A percentile compares a stretch with the other conserved stretches of the same genome.
phyloP scores from a whole-genome alignment of 2,888 invertebrate species.

The Lepidocyrtoides sp. region DNA sequence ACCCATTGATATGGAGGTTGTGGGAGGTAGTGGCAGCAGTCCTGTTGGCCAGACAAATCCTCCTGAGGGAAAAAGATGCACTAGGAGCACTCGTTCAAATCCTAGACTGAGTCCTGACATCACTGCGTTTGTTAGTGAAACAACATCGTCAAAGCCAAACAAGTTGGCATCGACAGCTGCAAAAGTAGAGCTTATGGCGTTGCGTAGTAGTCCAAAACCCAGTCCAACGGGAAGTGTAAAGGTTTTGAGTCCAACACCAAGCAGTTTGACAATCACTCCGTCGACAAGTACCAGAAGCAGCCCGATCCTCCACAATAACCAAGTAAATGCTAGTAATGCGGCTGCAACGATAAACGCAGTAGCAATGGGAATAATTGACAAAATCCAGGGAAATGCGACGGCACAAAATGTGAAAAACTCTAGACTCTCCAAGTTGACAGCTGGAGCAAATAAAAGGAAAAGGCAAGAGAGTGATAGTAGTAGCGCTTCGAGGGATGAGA shows the following conservation, averaged over 20 bases:
- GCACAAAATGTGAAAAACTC: conserved; percentile 64
- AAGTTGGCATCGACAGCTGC: conserved; percentile 74
- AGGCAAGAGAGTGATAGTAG: conserved; percentile 93
- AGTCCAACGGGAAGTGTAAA: conserved; percentile 84
- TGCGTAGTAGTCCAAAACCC: conserved; percentile 85
- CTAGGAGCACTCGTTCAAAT: conserved; percentile 86
- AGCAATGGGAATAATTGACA: conserved; percentile 76
- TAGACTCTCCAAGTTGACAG: conserved; percentile 46
- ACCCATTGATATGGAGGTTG: conserved; percentile 87
- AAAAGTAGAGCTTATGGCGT: conserved; percentile 78
- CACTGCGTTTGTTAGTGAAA: conserved; percentile 84
- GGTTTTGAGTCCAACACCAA: conserved; percentile 81
- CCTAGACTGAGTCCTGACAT: conserved; percentile 86
- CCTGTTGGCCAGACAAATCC: conserved; percentile 63
- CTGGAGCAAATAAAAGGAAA: conserved; percentile 89
- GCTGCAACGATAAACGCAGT: conserved; percentile 75
- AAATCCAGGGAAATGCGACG: conserved; percentile 69
- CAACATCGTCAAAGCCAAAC: conserved; percentile 77
- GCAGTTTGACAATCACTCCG: conserved; percentile 78
- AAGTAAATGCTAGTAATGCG: conserved; percentile 65
- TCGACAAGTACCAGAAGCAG: conserved; percentile 80
- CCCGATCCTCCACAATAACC: conserved; percentile 74
- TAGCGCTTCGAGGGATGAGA: conserved; percentile 88
- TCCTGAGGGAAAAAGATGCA: conserved; percentile 86
- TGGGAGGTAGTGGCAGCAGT: no score